Conservation (phyloP, 1,140 invertebrate genomes). For the Pollicipes pollicipes region DNA sequence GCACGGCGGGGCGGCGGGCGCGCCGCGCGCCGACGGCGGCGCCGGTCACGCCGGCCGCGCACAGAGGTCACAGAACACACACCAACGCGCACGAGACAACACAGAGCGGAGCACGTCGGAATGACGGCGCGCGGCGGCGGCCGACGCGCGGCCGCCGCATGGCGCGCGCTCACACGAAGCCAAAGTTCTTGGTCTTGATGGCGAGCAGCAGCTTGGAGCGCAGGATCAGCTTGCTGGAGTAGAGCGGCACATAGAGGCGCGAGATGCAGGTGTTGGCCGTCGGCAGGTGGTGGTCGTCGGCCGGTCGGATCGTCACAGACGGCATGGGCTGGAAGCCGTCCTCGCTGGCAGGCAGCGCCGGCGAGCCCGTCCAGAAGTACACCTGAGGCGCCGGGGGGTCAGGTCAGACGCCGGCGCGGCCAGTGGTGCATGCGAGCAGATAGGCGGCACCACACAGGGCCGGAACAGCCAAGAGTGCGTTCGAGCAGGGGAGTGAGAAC, state of each 20-base stretch:
- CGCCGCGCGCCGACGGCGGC: too few relatives aligned
- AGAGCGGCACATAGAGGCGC: constrained; percentile 92
- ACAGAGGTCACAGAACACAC: not conserved
- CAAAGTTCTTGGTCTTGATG: constrained; percentile 99
- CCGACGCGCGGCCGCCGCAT: not conserved
- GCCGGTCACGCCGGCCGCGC: too few relatives aligned
- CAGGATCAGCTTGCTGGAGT: constrained; percentile 85
- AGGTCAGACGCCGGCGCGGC: too few relatives aligned
- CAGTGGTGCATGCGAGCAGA: too few relatives aligned
- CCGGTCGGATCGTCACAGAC: constrained; percentile 90
- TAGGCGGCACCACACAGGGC: too few relatives aligned
- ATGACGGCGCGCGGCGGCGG: too few relatives aligned
- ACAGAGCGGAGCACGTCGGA: too few relatives aligned
- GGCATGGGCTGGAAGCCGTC: constrained; percentile 99
- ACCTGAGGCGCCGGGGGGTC: too few relatives aligned
- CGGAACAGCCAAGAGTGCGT: too few relatives aligned
- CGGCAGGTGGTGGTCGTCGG: constrained; percentile 90
- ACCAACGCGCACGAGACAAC: constrained; percentile 3
- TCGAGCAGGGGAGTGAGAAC: too few relatives aligned
- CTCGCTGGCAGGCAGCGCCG: constrained; percentile 91
- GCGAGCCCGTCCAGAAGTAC: constrained; percentile 99
- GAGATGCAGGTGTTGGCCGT: constrained; percentile 99
- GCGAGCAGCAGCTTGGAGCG: constrained; percentile 87
- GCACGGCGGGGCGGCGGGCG: too few relatives aligned
- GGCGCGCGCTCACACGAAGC: constrained; percentile 58